These are phyloP conservation scores for Chromis chromis DNA, from an alignment of 2,797 vertebrate species.

Conservation along the genomic window DNA sequence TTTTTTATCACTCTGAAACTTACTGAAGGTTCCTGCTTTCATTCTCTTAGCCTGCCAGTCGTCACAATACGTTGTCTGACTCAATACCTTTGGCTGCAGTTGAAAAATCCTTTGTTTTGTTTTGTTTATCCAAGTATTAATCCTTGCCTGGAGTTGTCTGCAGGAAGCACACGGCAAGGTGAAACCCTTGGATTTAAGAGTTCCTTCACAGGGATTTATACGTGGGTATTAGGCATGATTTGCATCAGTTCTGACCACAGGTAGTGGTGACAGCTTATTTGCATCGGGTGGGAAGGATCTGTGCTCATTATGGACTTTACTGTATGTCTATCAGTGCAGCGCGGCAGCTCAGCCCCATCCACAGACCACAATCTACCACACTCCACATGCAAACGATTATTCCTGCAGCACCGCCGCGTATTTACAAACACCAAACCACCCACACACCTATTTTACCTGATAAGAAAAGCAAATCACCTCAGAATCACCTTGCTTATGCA, in stretches of 20 bases:
- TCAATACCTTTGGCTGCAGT: slow-evolving; percentile 47
- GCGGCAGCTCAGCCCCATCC: slow-evolving; percentile 36
- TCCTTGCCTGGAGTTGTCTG: slow-evolving; percentile 50
- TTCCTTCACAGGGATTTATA: slow-evolving; percentile 55
- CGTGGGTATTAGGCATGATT: slow-evolving; percentile 52
- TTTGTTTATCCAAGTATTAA: slow-evolving; percentile 59
- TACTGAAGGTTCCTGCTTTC: slow-evolving; percentile 30
- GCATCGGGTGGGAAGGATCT: slow-evolving; percentile 56
- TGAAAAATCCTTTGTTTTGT: slow-evolving; percentile 47
- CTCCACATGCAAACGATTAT: slow-evolving; percentile 35
- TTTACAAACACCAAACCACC: slow-evolving; percentile 69
- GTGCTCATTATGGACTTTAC: slow-evolving; percentile 52
- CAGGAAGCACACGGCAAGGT: slow-evolving; percentile 39
- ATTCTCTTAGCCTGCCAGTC: slow-evolving; percentile 20
- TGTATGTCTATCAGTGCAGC: slow-evolving; percentile 47
- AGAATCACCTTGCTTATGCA: slow-evolving; percentile 67
- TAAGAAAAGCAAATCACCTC: slow-evolving; percentile 69
- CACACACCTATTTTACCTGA: slow-evolving; percentile 61
- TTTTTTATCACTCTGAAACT: slow-evolving; percentile 45
- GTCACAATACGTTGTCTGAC: slow-evolving; percentile 29
- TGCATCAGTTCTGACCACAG: slow-evolving; percentile 69
- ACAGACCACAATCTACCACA: slow-evolving; percentile 24
- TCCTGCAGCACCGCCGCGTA: slow-evolving; percentile 62
- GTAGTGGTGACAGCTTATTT: slow-evolving; percentile 63
- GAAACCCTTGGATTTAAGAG: slow-evolving; percentile 36